Evolutionary conservation across 2,888 invertebrate genomes (phyloP).

Genomic region (Gymnocheta viridis): DNA sequence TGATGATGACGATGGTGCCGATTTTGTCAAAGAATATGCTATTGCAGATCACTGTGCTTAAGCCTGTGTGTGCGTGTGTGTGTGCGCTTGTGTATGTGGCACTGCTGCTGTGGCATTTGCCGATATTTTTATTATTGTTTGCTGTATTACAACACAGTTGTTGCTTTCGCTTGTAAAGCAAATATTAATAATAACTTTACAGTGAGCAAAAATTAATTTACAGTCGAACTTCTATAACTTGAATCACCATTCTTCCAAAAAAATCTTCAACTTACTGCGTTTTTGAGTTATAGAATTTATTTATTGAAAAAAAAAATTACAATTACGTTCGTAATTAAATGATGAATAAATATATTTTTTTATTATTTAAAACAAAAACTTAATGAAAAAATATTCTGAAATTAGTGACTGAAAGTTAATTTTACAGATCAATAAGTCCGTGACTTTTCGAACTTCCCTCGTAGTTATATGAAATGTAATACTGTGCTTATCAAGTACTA

Average conservation of each 20-base stretch:
- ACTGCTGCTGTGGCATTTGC: not conserved
- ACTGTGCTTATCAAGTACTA: no score
- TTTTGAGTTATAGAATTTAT: no score
- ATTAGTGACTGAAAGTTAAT: no score
- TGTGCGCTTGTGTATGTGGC: not conserved
- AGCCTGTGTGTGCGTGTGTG: not conserved
- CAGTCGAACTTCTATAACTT: conserved; percentile 47
- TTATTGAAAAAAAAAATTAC: no score
- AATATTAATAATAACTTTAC: conserved; percentile 64
- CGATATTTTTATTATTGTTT: conserved; percentile 43
- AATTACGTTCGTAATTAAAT: no score
- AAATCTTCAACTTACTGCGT: not conserved
- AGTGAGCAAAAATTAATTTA: conserved; percentile 60
- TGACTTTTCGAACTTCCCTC: no score
- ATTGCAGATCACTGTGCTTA: conserved; percentile 18
- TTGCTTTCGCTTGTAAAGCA: conserved; percentile 68
- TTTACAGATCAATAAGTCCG: no score
- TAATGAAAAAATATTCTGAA: no score
- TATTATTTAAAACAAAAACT: no score
- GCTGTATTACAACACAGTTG: conserved; percentile 57
- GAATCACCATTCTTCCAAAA: no score
- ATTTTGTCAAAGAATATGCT: not conserved
- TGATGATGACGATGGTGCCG: conserved; percentile 13
- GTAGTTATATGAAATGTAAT: no score
- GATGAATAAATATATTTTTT: no score